Evolutionary conservation across 2,113 vertebrate species (phyloP).

Genomic region (Neodontobutis hainanensis): DNA sequence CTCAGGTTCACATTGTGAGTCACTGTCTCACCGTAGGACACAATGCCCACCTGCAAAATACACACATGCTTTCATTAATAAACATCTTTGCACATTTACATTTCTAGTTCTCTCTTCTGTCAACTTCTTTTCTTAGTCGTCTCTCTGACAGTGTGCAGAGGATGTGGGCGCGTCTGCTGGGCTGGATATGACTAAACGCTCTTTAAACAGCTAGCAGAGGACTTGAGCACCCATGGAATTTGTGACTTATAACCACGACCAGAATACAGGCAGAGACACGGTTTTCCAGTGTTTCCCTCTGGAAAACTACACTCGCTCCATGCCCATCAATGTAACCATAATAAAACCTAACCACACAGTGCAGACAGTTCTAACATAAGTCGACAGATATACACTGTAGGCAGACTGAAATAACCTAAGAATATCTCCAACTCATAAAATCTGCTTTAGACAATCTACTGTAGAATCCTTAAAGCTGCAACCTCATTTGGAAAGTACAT

Average conservation of each 20-base stretch:
- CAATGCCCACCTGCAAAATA: constrained; percentile 88
- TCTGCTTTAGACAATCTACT: constrained; percentile 12
- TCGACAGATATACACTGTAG: constrained; percentile 44
- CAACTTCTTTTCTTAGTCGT: constrained; percentile 9
- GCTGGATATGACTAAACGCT: constrained; percentile 56
- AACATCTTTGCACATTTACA: constrained; percentile 13
- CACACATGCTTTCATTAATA: constrained; percentile 12
- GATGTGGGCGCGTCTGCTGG: constrained; percentile 56
- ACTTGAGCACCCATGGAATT: constrained; percentile 69
- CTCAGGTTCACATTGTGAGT: constrained; percentile 92
- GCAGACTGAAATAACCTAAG: constrained; percentile 22
- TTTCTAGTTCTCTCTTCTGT: constrained; percentile 4
- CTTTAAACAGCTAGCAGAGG: constrained; percentile 57
- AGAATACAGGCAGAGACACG: constrained; percentile 26
- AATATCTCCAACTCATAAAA: constrained; percentile 6
- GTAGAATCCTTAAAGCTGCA: constrained; percentile 17
- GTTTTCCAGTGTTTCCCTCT: constrained; percentile 72
- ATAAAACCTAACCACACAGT: constrained; percentile 47
- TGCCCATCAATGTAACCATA: constrained; percentile 45
- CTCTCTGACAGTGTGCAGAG: constrained; percentile 48
- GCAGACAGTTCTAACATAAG: constrained; percentile 20
- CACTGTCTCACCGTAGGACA: constrained; percentile 91
- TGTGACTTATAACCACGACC: constrained; percentile 61
- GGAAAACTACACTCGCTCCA: constrained; percentile 64
- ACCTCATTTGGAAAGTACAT: too few species aligned